A percentile compares a stretch with the other conserved stretches of the same genome.
Evolutionary conservation across 2,797 vertebrate genomes (phyloP).

Genomic region (Coracias cyanogaster): DNA sequence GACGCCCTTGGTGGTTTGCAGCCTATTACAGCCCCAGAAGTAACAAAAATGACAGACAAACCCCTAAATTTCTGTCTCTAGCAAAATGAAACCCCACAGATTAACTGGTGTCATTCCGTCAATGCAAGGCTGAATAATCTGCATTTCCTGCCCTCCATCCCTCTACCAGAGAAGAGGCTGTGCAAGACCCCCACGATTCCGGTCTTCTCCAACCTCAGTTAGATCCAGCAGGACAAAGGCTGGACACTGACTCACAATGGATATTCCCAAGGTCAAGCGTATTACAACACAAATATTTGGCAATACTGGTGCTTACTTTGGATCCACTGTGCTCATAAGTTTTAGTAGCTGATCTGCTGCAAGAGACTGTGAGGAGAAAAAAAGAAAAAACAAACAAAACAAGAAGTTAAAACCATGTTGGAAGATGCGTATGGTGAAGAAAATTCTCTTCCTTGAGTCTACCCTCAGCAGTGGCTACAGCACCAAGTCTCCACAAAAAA

Average conservation of each 20-base stretch:
- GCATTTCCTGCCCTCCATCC: not conserved
- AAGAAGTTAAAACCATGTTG: not conserved
- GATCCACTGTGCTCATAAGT: constrained; percentile 98
- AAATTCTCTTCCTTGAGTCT: accelerated
- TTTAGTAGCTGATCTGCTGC: constrained; percentile 97
- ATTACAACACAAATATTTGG: accelerated
- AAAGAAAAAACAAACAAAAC: not conserved
- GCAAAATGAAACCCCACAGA: not conserved
- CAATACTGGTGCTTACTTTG: constrained; percentile 87
- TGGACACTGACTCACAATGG: no score
- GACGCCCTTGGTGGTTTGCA: not conserved
- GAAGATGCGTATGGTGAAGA: not conserved
- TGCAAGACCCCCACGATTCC: not conserved
- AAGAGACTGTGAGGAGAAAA: constrained; percentile 83
- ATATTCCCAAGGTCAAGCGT: not conserved
- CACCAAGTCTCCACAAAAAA: not conserved
- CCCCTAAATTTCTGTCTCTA: not conserved
- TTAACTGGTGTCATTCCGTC: accelerated
- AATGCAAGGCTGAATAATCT: not conserved
- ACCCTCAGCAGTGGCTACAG: not conserved
- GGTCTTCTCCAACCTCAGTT: not conserved
- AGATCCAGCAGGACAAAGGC: not conserved
- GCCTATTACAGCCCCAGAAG: not conserved
- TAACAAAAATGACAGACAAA: not conserved
- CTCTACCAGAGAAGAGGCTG: not conserved